Conservation (phyloP, 2,797 vertebrate species). For the Mormyrops boulengeri region DNA sequence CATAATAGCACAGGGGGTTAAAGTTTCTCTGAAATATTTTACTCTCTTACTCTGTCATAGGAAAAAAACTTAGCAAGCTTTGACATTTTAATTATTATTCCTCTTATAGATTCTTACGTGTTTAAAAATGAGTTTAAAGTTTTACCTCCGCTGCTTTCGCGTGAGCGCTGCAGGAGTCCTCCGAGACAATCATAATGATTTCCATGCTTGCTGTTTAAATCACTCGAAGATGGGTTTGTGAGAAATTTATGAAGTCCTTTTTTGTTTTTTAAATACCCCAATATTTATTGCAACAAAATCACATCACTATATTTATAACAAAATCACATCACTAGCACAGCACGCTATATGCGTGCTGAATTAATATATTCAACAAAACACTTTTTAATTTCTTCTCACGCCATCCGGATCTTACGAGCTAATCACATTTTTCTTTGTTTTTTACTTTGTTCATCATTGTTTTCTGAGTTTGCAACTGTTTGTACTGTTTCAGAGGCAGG, state of each 20-base stretch:
- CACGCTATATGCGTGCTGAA: too few relatives aligned
- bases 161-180: neutral
- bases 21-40: neutral
- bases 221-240: neutral
- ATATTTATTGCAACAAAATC: neutral
- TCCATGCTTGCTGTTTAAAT: neutral
- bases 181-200: neutral
- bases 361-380: neutral
- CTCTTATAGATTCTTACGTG: neutral
- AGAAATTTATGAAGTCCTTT: neutral
- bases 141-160: neutral
- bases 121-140: too few relatives aligned
- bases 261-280: neutral
- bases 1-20: neutral
- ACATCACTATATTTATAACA: too few relatives aligned
- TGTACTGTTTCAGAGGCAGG: too few relatives aligned
- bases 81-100: neutral
- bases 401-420: neutral
- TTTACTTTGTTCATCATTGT: too few relatives aligned
- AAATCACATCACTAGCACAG: neutral
- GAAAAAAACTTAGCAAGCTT: neutral
- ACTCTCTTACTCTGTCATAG: neutral
- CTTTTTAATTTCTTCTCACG: neutral
- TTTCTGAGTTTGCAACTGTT: too few relatives aligned
- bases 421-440: neutral